phyloP scores from a whole-genome alignment of 2,797 vertebrate genomes.

The Carapus acus region DNA sequence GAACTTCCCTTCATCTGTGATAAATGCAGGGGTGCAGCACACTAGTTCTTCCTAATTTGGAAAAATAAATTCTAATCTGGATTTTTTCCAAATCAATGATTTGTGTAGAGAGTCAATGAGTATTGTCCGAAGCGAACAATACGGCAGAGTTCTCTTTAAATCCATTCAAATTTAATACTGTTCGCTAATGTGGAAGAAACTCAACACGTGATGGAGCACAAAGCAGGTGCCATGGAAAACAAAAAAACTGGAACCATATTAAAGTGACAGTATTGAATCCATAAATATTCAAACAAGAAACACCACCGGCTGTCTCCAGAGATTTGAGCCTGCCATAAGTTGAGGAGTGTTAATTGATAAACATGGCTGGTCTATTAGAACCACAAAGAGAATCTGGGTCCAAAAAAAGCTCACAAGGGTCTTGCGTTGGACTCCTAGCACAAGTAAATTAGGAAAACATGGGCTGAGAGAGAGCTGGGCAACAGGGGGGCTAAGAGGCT shows the following conservation, averaged over 20 bases:
- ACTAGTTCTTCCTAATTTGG: too few relatives aligned
- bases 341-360: slow-evolving; percentile 86
- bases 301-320: slow-evolving; percentile 50
- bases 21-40: too few relatives aligned
- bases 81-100: too few relatives aligned
- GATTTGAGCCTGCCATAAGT: slow-evolving; percentile 56
- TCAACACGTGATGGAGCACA: neutral
- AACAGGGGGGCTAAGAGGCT: slow-evolving; percentile 96
- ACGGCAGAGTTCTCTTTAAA: too few relatives aligned
- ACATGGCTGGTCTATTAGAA: slow-evolving; percentile 92
- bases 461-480: slow-evolving; percentile 88
- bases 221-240: neutral
- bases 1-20: too few relatives aligned
- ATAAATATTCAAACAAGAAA: slow-evolving; percentile 54
- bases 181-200: neutral
- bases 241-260: slow-evolving; percentile 17
- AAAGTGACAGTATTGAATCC: slow-evolving; percentile 34
- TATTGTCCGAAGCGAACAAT: too few relatives aligned
- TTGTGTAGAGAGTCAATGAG: too few relatives aligned
- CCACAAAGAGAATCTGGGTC: slow-evolving; percentile 87
- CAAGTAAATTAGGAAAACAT: slow-evolving; percentile 98
- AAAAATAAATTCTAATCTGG: too few relatives aligned
- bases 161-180: too few relatives aligned
- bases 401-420: slow-evolving; percentile 89
- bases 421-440: slow-evolving; percentile 86